Conservation (phyloP, 1,140 invertebrate species). For the Cecropterus lyciades region DNA sequence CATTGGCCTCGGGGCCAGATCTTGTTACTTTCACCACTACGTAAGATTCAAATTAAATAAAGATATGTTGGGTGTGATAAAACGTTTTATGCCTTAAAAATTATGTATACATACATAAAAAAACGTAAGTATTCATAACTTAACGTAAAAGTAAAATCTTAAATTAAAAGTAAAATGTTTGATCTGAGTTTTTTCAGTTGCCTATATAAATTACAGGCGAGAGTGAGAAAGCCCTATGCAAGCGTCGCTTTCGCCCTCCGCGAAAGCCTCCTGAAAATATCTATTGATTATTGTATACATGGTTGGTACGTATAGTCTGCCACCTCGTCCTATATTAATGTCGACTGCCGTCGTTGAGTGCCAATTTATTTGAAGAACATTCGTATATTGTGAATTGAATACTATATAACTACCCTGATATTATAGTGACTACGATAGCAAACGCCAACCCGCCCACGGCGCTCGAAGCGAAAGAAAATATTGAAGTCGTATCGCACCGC, state of each 20-base stretch:
- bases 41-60: no score
- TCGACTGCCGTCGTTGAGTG: constrained; percentile 65
- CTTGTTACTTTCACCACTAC: no score
- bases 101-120: no score
- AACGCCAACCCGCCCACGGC: constrained; percentile 10
- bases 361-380: constrained; percentile 81
- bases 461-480: neutral
- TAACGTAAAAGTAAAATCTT: neutral
- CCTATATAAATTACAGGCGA: constrained; percentile 70
- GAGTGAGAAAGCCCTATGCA: constrained; percentile 68
- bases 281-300: constrained; percentile 83
- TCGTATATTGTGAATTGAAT: constrained; percentile 49
- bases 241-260: constrained; percentile 68
- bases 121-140: no score
- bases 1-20: no score
- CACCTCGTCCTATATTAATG: constrained; percentile 75
- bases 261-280: constrained; percentile 84
- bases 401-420: constrained; percentile 32
- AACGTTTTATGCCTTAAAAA: no score
- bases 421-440: constrained; percentile 1
- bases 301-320: constrained; percentile 68
- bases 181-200: constrained; percentile 52
- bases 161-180: constrained; percentile 20
- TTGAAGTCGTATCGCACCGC: constrained; percentile 2
- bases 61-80: no score